Base-by-base conservation (phyloP, 2,888 invertebrate genomes). In the Metopia argyrocephala region DNA sequence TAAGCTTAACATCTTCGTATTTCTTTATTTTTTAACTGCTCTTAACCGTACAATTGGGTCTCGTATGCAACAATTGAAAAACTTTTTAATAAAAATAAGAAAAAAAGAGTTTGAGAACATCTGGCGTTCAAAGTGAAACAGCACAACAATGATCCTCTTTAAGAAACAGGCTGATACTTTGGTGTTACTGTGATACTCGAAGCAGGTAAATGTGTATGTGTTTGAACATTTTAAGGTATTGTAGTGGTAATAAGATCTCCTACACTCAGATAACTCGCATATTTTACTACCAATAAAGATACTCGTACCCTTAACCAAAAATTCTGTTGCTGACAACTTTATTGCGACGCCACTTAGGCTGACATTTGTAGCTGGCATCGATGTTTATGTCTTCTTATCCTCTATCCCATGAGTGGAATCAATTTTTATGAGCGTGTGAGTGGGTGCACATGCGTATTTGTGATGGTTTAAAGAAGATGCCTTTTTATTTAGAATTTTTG, bases 261-360 rank as follows among this genome's bases (percentile, higher is more conserved):
- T 70, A 45, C 23, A 78, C 38, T 15, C 38, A 12, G 81, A 81
- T 81, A 50, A 66, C 61, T 61, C 28, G 46, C 48, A 52, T n/a
- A n/a, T 52, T 54, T 7, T 12, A 31, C 7, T 31, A 12, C 31
- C 12, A 65, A 76, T 57, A 69, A 73, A 76, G 68, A 69, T 61
- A 48, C 61, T 54, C n/a, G 46, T 75, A 81, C 81, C 81, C 81
- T 81, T 81, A 81, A 70, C 66, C 54, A 48, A 66, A 78, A 73
- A 54, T 54, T 31, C 20, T 59, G 12, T 31, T 31, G 56, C 56
- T 38, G 38, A 15, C 54, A 48, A 23, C 31, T 28, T 5, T 23
- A 5, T n/a, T 48, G 20, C 64, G n/a, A n/a, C 69, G 69, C 28
- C 64, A 65, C 52, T 45, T 62, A 68, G 59, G 70, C 61, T 71